Conservation (phyloP, 2,888 invertebrate species). For the Drosophila picticornis region DNA sequence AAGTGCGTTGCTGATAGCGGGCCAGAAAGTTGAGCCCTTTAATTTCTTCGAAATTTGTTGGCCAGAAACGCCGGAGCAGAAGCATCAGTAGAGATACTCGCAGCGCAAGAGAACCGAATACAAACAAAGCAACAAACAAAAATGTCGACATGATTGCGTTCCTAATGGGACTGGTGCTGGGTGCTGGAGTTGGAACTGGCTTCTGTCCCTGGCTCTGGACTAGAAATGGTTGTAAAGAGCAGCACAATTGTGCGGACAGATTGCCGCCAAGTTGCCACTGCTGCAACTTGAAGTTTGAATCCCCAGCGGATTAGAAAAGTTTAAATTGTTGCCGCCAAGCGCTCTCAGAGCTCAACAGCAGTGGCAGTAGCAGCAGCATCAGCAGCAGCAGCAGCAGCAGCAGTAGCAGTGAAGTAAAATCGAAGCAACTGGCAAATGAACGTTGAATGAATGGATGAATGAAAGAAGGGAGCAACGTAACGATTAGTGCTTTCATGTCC, state of each 20-base stretch:
- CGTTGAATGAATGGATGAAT: slow-evolving; percentile 67
- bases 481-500: slow-evolving; percentile 83
- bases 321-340: slow-evolving; percentile 79
- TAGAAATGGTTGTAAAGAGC: slow-evolving; percentile 31
- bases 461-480: slow-evolving; percentile 80
- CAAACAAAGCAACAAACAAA: slow-evolving; percentile 78
- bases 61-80: slow-evolving; percentile 26
- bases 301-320: slow-evolving; percentile 81
- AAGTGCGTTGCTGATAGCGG: slow-evolving; percentile 76
- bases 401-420: slow-evolving; percentile 59
- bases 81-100: neutral
- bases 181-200: slow-evolving; percentile 11
- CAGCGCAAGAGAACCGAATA: slow-evolving; percentile 28
- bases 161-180: slow-evolving; percentile 60
- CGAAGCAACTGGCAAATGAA: slow-evolving; percentile 74
- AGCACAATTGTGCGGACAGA: slow-evolving; percentile 74
- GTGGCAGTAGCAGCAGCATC: slow-evolving; percentile 12
- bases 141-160: slow-evolving; percentile 79
- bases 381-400: neutral
- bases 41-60: slow-evolving; percentile 80
- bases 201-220: slow-evolving; percentile 13
- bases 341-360: slow-evolving; percentile 37
- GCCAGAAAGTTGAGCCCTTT: slow-evolving; percentile 77
- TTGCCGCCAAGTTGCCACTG: slow-evolving; percentile 66
- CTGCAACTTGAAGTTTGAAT: slow-evolving; percentile 76